Evolutionary conservation across 1,140 invertebrate species (phyloP).

Genomic region (Bombus balteatus): DNA sequence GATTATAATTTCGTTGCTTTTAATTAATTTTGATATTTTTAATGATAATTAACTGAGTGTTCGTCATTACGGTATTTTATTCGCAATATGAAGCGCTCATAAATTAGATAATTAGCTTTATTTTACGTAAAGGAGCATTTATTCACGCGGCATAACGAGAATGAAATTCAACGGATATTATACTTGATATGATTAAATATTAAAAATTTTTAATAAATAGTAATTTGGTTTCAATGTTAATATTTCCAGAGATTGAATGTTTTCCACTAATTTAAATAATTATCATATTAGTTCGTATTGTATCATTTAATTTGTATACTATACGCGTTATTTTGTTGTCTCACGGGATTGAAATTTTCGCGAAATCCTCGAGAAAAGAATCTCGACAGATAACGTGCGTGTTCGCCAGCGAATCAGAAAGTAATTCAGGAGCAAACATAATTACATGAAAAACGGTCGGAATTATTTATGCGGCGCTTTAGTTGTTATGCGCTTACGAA

Average conservation of each 20-base stretch:
- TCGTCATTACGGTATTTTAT: background rate
- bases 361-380: background rate
- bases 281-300: background rate
- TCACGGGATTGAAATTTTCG: too few relatives aligned
- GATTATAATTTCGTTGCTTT: constrained; percentile 44
- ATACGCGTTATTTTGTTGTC: background rate
- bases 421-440: background rate
- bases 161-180: background rate
- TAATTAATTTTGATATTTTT: constrained; percentile 44
- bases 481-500: background rate
- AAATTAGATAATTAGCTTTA: constrained; percentile 6
- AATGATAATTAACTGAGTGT: background rate
- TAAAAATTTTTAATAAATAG: background rate
- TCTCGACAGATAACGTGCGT: background rate
- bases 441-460: background rate
- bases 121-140: background rate
- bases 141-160: background rate
- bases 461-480: constrained; percentile 10
- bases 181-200: background rate
- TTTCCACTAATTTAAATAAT: background rate
- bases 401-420: background rate
- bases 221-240: background rate
- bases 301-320: background rate
- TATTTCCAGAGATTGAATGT: background rate
- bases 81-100: background rate